phyloP scores from a whole-genome alignment of 2,113 vertebrate species.

The Sinocyclocheilus anshuiensis region DNA sequence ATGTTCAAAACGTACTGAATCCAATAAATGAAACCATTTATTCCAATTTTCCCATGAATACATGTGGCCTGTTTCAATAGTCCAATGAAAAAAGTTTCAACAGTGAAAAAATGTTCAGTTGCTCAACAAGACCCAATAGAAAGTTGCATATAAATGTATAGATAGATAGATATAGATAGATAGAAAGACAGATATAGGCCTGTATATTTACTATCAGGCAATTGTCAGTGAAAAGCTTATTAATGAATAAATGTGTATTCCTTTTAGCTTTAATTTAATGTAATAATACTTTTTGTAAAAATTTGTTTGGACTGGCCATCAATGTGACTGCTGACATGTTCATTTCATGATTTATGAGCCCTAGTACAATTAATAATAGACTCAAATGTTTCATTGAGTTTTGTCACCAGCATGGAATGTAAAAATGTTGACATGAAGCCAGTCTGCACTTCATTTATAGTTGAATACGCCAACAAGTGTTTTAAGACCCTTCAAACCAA shows the following conservation, averaged over 20 bases:
- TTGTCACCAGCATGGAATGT: neutral
- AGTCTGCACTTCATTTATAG: neutral
- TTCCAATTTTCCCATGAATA: neutral
- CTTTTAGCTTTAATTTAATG: neutral
- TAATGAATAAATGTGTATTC: neutral
- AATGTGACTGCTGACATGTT: neutral
- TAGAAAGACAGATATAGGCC: too few species aligned
- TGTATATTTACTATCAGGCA: neutral
- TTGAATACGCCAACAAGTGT: too few species aligned
- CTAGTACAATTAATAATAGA: neutral
- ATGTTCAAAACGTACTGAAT: neutral
- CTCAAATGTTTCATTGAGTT: neutral
- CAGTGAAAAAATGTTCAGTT: neutral
- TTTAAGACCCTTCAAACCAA: neutral
- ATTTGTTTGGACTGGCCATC: too few species aligned
- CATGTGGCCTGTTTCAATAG: neutral
- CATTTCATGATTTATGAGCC: neutral
- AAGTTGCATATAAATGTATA: neutral
- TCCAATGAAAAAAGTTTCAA: neutral
- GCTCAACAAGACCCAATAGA: neutral
- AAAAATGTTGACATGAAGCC: neutral
- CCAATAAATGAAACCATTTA: neutral
- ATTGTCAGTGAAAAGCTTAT: neutral
- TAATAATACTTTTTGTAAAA: neutral
- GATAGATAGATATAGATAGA: too few species aligned